Evolutionary conservation across 2,113 vertebrate genomes (phyloP).

Genomic region (Chrysochloris asiatica): DNA sequence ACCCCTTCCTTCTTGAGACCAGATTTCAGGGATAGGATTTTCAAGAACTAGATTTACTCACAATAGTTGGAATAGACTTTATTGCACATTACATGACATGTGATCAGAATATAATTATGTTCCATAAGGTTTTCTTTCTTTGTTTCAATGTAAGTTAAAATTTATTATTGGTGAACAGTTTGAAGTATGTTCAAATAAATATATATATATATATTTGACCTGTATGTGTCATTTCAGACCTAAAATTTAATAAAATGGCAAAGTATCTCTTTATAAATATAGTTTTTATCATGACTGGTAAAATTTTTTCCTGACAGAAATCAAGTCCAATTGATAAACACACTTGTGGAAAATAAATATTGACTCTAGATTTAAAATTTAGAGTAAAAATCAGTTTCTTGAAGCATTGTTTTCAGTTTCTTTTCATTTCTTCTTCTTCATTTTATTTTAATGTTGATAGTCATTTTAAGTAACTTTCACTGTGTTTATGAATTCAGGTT

Average conservation of each 20-base stretch:
- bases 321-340: background rate
- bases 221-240: no score
- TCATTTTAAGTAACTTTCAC: slow-evolving; percentile 1
- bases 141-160: slow-evolving; percentile 35
- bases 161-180: slow-evolving; percentile 36
- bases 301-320: background rate
- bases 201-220: slow-evolving; percentile 32
- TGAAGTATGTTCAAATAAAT: background rate
- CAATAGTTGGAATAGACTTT: background rate
- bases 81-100: background rate
- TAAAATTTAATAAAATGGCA: slow-evolving; percentile 42
- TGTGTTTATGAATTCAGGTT: background rate
- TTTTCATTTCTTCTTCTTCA: no score
- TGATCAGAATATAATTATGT: background rate
- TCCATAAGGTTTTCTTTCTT: background rate
- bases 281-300: background rate
- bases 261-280: background rate
- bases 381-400: slow-evolving; percentile 36
- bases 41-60: background rate
- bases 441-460: background rate
- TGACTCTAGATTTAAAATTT: slow-evolving; percentile 14
- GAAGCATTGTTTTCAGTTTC: background rate
- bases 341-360: slow-evolving; percentile 10
- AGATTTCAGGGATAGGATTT: background rate
- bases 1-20: background rate